Evolutionary conservation across 2,113 vertebrate species (phyloP).

Genomic region (Nothobranchius kuhntae): DNA sequence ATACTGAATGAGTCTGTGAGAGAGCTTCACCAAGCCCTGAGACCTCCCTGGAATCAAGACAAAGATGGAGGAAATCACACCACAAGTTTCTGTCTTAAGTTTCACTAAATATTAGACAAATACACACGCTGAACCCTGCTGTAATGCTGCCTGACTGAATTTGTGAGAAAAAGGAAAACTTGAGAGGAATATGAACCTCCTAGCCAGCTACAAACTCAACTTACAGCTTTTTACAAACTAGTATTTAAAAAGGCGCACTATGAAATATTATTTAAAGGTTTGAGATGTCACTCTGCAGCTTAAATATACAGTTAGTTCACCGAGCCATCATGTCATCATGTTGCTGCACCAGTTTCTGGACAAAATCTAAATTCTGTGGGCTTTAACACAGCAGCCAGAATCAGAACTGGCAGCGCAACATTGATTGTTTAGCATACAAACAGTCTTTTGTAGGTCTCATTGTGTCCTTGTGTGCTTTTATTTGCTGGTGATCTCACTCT

Average conservation of each 20-base stretch:
- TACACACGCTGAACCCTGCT: constrained; percentile 10
- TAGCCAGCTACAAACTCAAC: neutral
- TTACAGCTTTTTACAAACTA: neutral
- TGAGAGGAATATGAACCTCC: constrained; percentile 2
- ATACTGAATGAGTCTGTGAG: constrained; percentile 41
- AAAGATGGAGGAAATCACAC: constrained; percentile 58
- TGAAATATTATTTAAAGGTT: neutral
- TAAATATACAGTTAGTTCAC: constrained; percentile 15
- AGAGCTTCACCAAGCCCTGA: constrained; percentile 47
- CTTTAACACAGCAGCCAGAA: constrained; percentile 7
- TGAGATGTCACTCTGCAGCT: neutral
- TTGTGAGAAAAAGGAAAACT: constrained; percentile 1
- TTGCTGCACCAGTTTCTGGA: neutral
- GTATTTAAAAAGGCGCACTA: neutral
- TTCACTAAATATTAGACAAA: constrained; percentile 18
- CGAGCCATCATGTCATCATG: constrained; percentile 7
- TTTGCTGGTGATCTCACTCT: constrained; percentile 3
- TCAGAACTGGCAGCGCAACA: constrained; percentile 2
- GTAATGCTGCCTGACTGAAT: neutral
- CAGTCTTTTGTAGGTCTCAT: constrained; percentile 6
- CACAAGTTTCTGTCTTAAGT: constrained; percentile 28
- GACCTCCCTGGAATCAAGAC: constrained; percentile 48
- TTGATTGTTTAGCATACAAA: constrained; percentile 27
- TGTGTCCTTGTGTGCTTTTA: neutral
- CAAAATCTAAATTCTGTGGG: constrained; percentile 1